Conservation (phyloP, 2,888 invertebrate genomes). For the Lepidochrysops patricia region DNA sequence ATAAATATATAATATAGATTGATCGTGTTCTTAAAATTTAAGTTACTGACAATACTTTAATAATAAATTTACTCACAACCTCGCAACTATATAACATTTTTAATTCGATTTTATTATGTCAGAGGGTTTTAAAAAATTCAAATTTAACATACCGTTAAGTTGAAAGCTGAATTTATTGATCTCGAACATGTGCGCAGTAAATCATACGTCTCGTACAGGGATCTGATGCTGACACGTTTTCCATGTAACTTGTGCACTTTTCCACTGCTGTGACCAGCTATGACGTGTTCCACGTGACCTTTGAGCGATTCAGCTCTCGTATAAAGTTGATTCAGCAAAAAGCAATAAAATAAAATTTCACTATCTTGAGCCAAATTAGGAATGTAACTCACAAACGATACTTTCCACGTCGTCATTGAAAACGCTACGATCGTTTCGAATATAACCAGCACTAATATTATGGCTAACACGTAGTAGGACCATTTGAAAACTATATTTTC, state of each 20-base stretch:
- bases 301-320: background rate
- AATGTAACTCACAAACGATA: background rate
- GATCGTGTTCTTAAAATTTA: too few relatives aligned
- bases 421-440: background rate
- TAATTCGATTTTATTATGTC: too few relatives aligned
- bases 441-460: background rate
- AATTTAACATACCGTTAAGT: background rate
- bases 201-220: slow-evolving; percentile 13
- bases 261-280: background rate
- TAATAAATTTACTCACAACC: too few relatives aligned
- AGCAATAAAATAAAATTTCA: slow-evolving; percentile 4
- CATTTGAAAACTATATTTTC: background rate
- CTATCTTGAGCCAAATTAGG: background rate
- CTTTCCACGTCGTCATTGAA: too few relatives aligned
- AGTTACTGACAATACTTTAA: too few relatives aligned
- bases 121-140: background rate
- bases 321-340: background rate
- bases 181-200: slow-evolving; percentile 5
- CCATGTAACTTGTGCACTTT: background rate
- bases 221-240: background rate
- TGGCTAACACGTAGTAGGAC: background rate
- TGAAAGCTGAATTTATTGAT: slow-evolving; percentile 3
- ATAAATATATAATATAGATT: too few relatives aligned
- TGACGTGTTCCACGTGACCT: background rate
- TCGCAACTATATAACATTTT: too few relatives aligned